A percentile compares a stretch with the other conserved stretches of the same genome.
phyloP scores from a whole-genome alignment of 2,113 vertebrate species.

The Xenopus borealis region DNA sequence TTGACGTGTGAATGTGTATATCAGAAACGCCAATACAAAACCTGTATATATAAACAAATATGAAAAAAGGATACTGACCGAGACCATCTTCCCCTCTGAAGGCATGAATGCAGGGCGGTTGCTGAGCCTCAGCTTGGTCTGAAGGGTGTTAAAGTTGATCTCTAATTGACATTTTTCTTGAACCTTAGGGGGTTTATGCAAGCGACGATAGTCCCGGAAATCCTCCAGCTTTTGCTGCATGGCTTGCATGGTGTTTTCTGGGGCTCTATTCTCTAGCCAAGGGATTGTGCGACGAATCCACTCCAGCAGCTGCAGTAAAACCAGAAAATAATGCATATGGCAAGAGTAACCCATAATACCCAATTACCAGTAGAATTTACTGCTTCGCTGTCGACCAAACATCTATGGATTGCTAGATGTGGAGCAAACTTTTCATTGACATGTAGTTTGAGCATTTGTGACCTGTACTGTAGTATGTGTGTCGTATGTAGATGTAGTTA shows the following conservation, averaged over 20 bases:
- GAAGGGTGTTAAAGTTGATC: conserved; percentile 98
- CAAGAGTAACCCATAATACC: too few species aligned
- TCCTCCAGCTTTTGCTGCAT: conserved; percentile 99
- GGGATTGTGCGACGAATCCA: conserved; percentile 97
- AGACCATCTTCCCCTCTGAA: conserved; percentile 96
- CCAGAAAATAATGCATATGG: too few species aligned
- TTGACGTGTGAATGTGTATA: too few species aligned
- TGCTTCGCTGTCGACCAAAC: too few species aligned
- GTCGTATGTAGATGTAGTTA: too few species aligned
- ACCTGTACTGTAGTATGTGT: too few species aligned
- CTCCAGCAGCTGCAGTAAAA: conserved; percentile 77
- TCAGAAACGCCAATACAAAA: too few species aligned
- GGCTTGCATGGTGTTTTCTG: conserved; percentile 96
- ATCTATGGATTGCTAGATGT: too few species aligned
- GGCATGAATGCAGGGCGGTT: conserved; percentile 98
- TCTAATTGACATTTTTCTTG: conserved; percentile 98
- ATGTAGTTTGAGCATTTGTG: too few species aligned
- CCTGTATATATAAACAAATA: not conserved
- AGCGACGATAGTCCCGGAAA: conserved; percentile 91
- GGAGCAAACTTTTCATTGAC: too few species aligned
- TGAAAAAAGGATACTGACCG: conserved; percentile 65
- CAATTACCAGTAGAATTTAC: too few species aligned
- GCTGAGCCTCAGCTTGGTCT: conserved; percentile 96
- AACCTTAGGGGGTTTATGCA: conserved; percentile 96
- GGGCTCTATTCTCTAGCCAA: conserved; percentile 90